Base-by-base conservation (phyloP, 1,140 invertebrate species). In the Scaptomyza graminum region DNA sequence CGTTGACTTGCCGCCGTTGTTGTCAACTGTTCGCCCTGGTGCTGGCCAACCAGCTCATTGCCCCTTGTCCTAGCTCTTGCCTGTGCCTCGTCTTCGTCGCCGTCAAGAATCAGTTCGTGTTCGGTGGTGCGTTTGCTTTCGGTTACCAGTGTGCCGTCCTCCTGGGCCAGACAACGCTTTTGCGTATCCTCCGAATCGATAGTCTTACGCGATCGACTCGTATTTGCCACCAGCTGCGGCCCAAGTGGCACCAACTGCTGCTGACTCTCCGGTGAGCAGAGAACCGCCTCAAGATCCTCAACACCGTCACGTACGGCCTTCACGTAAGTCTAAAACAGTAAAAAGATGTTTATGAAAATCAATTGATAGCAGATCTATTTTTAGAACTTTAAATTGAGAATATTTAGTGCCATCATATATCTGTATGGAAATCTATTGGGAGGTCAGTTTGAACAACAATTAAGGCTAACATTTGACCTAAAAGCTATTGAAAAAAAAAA, bases 141-240 rank as follows among this genome's bases (percentile, higher is more conserved):
- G 1, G 96, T 98, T 64, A 97, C 94, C 57, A 98, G 94, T 70
- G 95, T 95, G 11, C 97, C 97, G 92, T 97, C 96, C 25, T 94
- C 93, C 74, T 95, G 94, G 13, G 95, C 90, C 52, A 94, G 93
- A 71, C 94, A 94, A 50, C 94, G 92, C 78, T 95, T 94, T 59
- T 93, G 92, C 41, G 95, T 96, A 72, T 97, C 96, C 93, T 97
- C 96, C 51, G 96, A 97, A 92, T 97, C 96, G 76, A 96, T 94
- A 31, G 95, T 95, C 90, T 96, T 96, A 69, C 95, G 95, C 62
- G 94, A 95, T 70, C 95, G 95, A 69, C 94, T 94, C 3, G 95
- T 95, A 80, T 96, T 96, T 78, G 95, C 95, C n/a, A 97, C 93
- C 51, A 97, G 90, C 65, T 94, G 93, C 0, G 95, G 95, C 43